Conservation (phyloP, 2,888 invertebrate species). For the Synergus laeviventris region DNA sequence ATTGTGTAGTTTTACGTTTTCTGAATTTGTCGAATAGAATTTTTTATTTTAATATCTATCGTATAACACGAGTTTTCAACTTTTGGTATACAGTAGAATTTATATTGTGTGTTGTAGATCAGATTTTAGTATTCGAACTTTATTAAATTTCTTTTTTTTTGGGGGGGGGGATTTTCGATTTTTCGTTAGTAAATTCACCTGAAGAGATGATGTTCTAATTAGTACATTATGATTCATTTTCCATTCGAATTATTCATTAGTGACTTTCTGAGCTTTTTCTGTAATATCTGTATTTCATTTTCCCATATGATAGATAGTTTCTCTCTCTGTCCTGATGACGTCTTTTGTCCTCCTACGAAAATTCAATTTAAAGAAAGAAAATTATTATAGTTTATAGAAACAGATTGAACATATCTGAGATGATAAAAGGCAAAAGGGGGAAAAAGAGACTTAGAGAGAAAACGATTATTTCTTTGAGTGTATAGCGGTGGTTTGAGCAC, state of each 20-base stretch:
- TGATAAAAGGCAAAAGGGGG: constrained; percentile 33
- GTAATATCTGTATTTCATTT: constrained; percentile 32
- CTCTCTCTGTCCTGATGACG: constrained; percentile 32
- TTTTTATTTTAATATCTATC: constrained; percentile 24
- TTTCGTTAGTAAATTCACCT: too few relatives aligned
- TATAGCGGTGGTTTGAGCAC: constrained; percentile 71
- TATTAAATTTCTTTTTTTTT: neutral
- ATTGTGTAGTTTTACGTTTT: constrained; percentile 33
- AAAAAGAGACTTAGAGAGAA: constrained; percentile 50
- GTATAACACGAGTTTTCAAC: constrained; percentile 34
- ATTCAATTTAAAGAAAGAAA: neutral
- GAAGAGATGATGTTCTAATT: too few relatives aligned
- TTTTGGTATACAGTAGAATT: constrained; percentile 28
- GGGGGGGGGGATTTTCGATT: too few relatives aligned
- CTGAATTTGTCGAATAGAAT: constrained; percentile 17
- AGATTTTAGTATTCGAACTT: constrained; percentile 19
- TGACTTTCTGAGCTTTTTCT: constrained; percentile 9
- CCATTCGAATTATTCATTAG: neutral
- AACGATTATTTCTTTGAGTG: constrained; percentile 68
- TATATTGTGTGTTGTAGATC: constrained; percentile 39
- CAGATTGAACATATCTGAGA: neutral
- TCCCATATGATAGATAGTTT: constrained; percentile 44
- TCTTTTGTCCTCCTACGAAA: constrained; percentile 8
- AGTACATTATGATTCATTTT: neutral
- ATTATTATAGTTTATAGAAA: constrained; percentile 3